Percentiles rank a stretch among this genome's conserved stretches.
phyloP scores from a whole-genome alignment of 2,797 vertebrate genomes.

The Sardinella longiceps region DNA sequence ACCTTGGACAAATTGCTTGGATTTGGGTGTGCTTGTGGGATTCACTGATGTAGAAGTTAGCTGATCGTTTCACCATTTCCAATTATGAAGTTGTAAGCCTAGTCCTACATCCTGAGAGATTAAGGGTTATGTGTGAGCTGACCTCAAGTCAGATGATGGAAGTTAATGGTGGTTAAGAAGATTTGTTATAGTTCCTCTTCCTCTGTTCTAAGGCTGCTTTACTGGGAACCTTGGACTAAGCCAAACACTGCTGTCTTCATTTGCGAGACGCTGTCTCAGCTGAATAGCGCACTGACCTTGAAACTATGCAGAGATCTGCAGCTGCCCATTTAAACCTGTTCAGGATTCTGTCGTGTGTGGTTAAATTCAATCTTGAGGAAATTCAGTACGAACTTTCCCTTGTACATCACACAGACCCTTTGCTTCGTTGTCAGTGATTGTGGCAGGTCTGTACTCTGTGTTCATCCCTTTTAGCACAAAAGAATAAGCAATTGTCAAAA shows the following conservation, averaged over 20 bases:
- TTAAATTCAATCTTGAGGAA: not conserved
- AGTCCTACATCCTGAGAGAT: not conserved
- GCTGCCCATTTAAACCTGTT: not conserved
- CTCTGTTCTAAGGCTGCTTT: not conserved
- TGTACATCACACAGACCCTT: not conserved
- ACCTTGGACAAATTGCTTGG: not conserved
- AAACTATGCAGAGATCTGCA: not conserved
- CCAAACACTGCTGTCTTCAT: not conserved
- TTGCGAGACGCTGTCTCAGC: not conserved
- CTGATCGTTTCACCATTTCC: not conserved
- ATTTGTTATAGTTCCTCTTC: not conserved
- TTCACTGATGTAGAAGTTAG: not conserved
- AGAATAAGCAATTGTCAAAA: not conserved
- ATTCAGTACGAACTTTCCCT: not conserved
- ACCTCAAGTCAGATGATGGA: not conserved
- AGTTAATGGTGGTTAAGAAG: not conserved
- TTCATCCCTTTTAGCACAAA: not conserved
- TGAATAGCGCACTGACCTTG: not conserved
- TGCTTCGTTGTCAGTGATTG: not conserved
- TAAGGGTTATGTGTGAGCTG: not conserved
- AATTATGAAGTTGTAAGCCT: not conserved
- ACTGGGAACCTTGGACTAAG: not conserved
- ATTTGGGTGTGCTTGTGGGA: not conserved
- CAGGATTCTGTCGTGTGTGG: not conserved
- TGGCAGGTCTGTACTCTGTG: not conserved